Percentiles rank a stretch among this genome's conserved stretches.
Evolutionary conservation across 2,888 invertebrate species (phyloP).

Genomic region (Elmis aenea): DNA sequence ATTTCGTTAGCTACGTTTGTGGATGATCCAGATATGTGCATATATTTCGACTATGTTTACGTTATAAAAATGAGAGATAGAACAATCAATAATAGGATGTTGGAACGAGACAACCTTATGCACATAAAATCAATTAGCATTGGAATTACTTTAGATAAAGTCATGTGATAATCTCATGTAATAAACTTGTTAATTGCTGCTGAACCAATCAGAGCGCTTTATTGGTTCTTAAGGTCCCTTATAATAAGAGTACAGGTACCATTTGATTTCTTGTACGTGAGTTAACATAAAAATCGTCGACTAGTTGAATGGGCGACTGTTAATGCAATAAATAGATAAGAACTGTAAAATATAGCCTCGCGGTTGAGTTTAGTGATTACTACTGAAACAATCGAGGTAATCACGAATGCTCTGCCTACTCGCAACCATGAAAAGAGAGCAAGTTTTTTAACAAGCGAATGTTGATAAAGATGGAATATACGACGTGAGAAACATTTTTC

Average conservation of each 20-base stretch:
- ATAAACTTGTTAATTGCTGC: conserved; percentile 46
- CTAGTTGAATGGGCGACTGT: conserved; percentile 25
- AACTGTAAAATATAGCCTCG: conserved; percentile 39
- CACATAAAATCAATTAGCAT: conserved; percentile 45
- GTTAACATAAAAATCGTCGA: conserved; percentile 6
- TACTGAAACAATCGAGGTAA: conserved; percentile 30
- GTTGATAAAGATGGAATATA: conserved; percentile 5
- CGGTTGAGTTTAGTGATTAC: conserved; percentile 34
- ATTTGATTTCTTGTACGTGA: conserved; percentile 10
- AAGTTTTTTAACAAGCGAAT: neutral
- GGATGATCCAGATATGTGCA: conserved; percentile 8
- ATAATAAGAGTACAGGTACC: conserved; percentile 34
- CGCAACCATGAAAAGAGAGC: conserved; percentile 6
- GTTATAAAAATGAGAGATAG: conserved; percentile 7
- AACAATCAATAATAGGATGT: no score
- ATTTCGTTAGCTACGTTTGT: conserved; percentile 19
- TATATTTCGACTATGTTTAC: conserved; percentile 7
- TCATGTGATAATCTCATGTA: conserved; percentile 43
- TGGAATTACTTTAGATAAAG: conserved; percentile 44
- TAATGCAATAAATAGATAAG: conserved; percentile 42
- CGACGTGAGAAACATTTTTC: conserved; percentile 8
- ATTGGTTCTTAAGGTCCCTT: conserved; percentile 37
- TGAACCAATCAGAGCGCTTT: conserved; percentile 41
- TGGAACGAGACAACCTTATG: conserved; percentile 19
- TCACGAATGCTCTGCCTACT: conserved; percentile 6